A percentile compares a stretch with the other conserved stretches of the same genome.
Evolutionary conservation across 2,113 vertebrate genomes (phyloP).

Genomic region (Cephalopholis sonnerati): DNA sequence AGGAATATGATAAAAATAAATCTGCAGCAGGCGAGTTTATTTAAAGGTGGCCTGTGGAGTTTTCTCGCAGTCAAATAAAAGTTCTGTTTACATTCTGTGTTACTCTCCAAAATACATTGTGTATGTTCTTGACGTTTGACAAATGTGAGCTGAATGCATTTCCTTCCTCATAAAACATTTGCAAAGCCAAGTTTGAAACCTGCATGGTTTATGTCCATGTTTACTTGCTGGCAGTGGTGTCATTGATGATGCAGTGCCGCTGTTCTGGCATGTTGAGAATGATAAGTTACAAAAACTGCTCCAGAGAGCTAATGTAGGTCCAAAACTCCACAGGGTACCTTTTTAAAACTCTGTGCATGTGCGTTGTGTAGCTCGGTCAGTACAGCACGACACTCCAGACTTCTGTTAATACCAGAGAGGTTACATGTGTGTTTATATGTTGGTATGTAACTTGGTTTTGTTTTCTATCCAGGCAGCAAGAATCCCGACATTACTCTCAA

Average conservation of each 20-base stretch:
- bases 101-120: background rate
- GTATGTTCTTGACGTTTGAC: background rate
- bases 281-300: background rate
- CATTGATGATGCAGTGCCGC: too few relatives aligned
- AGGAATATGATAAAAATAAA: background rate
- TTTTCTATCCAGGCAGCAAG: slow-evolving; percentile 90
- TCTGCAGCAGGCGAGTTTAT: background rate
- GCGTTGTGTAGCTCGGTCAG: background rate
- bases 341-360: background rate
- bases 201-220: background rate
- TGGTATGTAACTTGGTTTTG: background rate
- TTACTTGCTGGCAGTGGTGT: background rate
- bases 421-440: background rate
- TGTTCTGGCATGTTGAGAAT: too few relatives aligned
- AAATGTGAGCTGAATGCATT: background rate
- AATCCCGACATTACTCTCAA: slow-evolving; percentile 94
- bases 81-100: background rate
- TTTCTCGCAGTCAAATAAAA: background rate
- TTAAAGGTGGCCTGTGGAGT: background rate
- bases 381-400: background rate
- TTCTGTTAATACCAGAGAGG: background rate
- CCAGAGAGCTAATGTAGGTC: too few relatives aligned
- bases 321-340: background rate
- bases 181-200: background rate
- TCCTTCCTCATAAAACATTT: background rate